Evolutionary conservation across 1,140 invertebrate genomes (phyloP), one percentile per base, ranked within the genome.

Genomic region (Lordiphosa mommai): DNA sequence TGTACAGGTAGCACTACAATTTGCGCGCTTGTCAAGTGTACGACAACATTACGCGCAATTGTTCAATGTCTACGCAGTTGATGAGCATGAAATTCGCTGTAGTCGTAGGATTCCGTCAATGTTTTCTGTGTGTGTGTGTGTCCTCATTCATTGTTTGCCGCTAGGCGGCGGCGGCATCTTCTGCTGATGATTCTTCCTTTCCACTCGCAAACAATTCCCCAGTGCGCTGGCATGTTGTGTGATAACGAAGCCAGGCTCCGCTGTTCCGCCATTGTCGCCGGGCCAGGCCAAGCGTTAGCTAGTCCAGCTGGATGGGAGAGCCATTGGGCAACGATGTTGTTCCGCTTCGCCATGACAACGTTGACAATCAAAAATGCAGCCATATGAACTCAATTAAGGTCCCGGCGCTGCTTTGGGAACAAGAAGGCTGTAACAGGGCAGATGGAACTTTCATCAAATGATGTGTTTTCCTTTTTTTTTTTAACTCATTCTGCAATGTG

Each of bases 41-140:
- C 79, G 77, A 84, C 77, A 84, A 84, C 77, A 84, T 84, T 84
- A 84, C 77, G 79, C 77, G 77, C 77, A 84, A 84, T 84, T 84
- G 77, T 84, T 84, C 77, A 84, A 84, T 84, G 79, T 84, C 77
- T 85, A 70, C 74, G 77, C 77, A 85, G 84, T 84, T 84, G 77
- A 84, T 84, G 77, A 74, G 77, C 77, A 84, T 84, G 77, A 84
- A 84, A 84, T 82, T 71, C 76, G 57, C 53, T 57, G 20, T 23
- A 68, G 50, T 57, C 64, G 56, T 34, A 56, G 48, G 10, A 36
- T 6, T 48, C 46, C 16, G 46, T 6, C 41, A 41, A 61, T 60
- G 63, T 37, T 40, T 27, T 46, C 30, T 49, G 40, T 47, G n/a
- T n/a, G n/a, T n/a, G n/a, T n/a, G n/a, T n/a, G n/a, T 70, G 61